Conservation (phyloP, 2,888 invertebrate genomes). For the Drosophila rubida region DNA sequence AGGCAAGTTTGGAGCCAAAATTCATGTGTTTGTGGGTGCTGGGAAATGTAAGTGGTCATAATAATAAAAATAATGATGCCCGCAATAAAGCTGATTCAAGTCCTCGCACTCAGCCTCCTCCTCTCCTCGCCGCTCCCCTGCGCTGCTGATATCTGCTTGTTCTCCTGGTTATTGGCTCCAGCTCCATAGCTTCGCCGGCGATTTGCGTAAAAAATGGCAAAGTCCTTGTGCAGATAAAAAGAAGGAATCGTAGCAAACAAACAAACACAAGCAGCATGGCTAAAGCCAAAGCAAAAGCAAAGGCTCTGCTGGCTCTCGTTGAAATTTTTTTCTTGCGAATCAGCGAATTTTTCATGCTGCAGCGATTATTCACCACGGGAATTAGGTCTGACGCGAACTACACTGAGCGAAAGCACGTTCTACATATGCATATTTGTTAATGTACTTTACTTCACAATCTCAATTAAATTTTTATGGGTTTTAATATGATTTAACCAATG, state of each 20-base stretch:
- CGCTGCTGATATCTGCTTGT: slow-evolving; percentile 2
- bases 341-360: slow-evolving; percentile 80
- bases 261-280: slow-evolving; percentile 28
- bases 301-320: slow-evolving; percentile 20
- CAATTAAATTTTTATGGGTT: too few species aligned
- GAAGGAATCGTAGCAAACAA: slow-evolving; percentile 16
- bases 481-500: too few species aligned
- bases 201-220: slow-evolving; percentile 79
- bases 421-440: background rate
- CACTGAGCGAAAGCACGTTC: slow-evolving; percentile 33
- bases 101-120: slow-evolving; percentile 53
- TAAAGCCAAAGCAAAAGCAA: slow-evolving; percentile 17
- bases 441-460: too few species aligned
- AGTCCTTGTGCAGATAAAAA: slow-evolving; percentile 64
- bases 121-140: background rate
- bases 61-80: slow-evolving; percentile 84
- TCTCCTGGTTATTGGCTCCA: slow-evolving; percentile 56
- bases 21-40: slow-evolving; percentile 67
- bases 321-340: slow-evolving; percentile 69
- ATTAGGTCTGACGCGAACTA: slow-evolving; percentile 23
- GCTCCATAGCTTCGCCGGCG: slow-evolving; percentile 43
- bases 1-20: slow-evolving; percentile 41
- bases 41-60: slow-evolving; percentile 81
- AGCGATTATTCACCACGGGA: slow-evolving; percentile 72
- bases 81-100: slow-evolving; percentile 84